Evolutionary conservation across 2,888 invertebrate species (phyloP), one percentile per base, ranked within the genome.

Genomic region (Stenodema calcarata): DNA sequence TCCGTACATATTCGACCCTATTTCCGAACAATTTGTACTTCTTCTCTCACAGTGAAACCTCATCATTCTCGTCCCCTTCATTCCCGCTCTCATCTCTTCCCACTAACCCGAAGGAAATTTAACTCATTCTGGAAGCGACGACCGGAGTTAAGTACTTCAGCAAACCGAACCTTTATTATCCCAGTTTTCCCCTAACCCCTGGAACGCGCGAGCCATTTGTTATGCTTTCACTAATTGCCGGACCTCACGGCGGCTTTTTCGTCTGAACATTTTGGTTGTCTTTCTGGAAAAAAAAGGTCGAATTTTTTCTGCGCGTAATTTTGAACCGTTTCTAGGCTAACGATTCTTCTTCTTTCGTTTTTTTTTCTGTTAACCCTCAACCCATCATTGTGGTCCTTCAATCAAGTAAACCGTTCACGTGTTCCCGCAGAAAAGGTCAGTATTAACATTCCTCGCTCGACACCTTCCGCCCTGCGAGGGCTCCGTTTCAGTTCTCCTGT

Each of bases 131-230:
- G 42, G 23, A 28, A 14, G 18, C n/a, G 62, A 23, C 81, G 47
- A 18, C 7, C 12, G 70, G 23, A 70, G 70, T 83, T 83, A 83
- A 83, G 83, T 83, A 70, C 83, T 69, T 69, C 41, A 83, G 83
- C 83, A 83, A 83, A 83, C 83, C 83, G 83, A 42, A 83, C 83
- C 83, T 83, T 83, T 70, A 83, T 83, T 83, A 83, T 70, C 81
- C 81, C 35, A 11, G 42, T 35, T 42, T 70, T 27, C 70, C 41
- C 69, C 83, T 81, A 79, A 83, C 83, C 16, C 50, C 16, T n/a
- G n/a, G 4, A 50, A 50, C 16, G n/a, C 69, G 0, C 70, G 4
- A 41, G 27, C 30, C 83, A 83, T 83, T 83, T 83, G 83, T 83
- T 83, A 83, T 83, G 83, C 50, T 41, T 70, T 70, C 83, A 70